Evolutionary conservation across 2,113 vertebrate species (phyloP).

Genomic region (Capra hircus): DNA sequence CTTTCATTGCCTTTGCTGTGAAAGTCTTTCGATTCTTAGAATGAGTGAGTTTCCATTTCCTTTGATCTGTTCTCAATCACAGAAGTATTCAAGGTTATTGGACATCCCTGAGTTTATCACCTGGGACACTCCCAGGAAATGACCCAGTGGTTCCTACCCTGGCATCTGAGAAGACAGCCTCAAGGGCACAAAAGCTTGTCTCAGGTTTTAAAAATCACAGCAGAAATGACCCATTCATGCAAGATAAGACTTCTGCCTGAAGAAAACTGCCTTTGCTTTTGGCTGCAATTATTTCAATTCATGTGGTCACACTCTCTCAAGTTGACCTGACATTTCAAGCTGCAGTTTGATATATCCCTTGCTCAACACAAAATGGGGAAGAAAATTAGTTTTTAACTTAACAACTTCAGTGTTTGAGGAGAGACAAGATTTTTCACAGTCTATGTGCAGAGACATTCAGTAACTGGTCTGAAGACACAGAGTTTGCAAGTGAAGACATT

Average conservation of each 20-base stretch:
- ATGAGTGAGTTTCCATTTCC: background rate
- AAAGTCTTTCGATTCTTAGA: background rate
- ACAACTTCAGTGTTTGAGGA: background rate
- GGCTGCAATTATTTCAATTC: constrained; percentile 56
- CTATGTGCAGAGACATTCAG: background rate
- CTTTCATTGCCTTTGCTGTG: background rate
- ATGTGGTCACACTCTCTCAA: constrained; percentile 8
- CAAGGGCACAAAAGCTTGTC: constrained; percentile 13
- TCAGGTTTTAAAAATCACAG: constrained; percentile 56
- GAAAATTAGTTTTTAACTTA: constrained; percentile 27
- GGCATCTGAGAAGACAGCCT: background rate
- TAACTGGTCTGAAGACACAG: background rate
- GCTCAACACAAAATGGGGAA: background rate
- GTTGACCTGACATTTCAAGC: constrained; percentile 37
- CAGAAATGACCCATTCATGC: constrained; percentile 32
- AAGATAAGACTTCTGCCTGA: constrained; percentile 19
- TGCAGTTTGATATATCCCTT: background rate
- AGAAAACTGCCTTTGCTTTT: constrained; percentile 55
- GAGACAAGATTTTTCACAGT: constrained; percentile 14
- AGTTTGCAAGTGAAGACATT: background rate
- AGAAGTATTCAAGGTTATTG: background rate
- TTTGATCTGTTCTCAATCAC: background rate
- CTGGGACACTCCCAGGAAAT: background rate
- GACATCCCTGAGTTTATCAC: background rate
- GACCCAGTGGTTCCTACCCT: background rate